Evolutionary conservation across 1,140 invertebrate species (phyloP), one percentile per base, ranked within the genome.

Genomic region (Halesus radiatus): DNA sequence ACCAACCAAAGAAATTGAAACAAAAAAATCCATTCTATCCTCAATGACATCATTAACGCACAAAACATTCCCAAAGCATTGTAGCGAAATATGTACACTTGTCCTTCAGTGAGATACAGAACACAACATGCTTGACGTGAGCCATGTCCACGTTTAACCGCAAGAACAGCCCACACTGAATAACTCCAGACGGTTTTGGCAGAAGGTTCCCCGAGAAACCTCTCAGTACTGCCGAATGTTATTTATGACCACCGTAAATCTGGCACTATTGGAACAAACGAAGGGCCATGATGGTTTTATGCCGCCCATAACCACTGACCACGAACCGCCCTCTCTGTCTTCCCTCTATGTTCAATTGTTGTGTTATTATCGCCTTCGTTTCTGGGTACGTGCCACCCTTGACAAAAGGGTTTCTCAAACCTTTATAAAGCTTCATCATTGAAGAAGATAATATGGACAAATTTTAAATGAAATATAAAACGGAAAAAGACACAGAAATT

Each of bases 271-370:
- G 62, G 58, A 73, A 29, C 45, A 77, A 80, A 78, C 72, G 78
- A 22, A 76, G 75, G 76, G 56, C 76, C 74, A 75, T 78, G 74
- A 83, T 78, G 81, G 81, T 82, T 82, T 82, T 82, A 80, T 64
- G 75, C n/a, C 72, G 10, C 23, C n/a, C 23, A 58, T 58, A 10
- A 52, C 64, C 64, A 68, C 32, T 60, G 62, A 32, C n/a, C 22
- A 45, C 37, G 10, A 45, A 45, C 54, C 3, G 22, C 22, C 54
- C 50, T 29, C 20, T 72, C 50, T 45, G 37, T 23, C 58, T 22
- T 32, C 45, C 60, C 58, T 23, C 53, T 80, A 62, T 37, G 1
- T 13, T 76, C 76, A 64, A 52, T 45, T 52, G 23, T 77, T 76
- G 53, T 66, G 54, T 78, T 66, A 74, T 81, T 81, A 78, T 45